phyloP scores from a whole-genome alignment of 2,113 vertebrate genomes.

The Ciconia stormi region DNA sequence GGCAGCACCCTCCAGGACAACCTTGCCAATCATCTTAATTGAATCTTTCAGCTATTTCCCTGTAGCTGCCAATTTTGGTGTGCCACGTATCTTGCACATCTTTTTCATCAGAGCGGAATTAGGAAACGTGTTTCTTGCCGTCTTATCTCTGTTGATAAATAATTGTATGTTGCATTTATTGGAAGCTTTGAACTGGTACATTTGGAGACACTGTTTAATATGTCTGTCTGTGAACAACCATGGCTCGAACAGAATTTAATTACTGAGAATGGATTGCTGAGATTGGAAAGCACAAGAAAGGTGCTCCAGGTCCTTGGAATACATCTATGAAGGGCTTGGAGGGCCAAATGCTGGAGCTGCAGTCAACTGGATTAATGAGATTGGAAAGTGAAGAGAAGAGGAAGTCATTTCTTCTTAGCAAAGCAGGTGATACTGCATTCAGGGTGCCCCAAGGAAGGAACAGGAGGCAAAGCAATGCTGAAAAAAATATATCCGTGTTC shows the following conservation, averaged over 20 bases:
- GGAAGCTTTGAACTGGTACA: not conserved
- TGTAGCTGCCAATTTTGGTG: not conserved
- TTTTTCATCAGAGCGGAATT: not conserved
- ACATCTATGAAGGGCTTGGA: not conserved
- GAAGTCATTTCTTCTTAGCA: not conserved
- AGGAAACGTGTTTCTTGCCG: not conserved
- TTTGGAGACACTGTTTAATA: not conserved
- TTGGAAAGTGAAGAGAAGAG: not conserved
- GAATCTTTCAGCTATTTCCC: conserved; percentile 16
- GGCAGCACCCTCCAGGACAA: not conserved
- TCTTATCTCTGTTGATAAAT: conserved; percentile 41
- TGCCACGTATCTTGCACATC: not conserved
- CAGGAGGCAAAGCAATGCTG: not conserved
- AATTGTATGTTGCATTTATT: not conserved
- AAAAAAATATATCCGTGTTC: not conserved
- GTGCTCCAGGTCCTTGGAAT: not conserved
- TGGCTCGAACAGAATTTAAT: conserved; percentile 31
- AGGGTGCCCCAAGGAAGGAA: not conserved
- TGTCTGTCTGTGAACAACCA: not conserved
- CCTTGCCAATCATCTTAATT: conserved; percentile 46
- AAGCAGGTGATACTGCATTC: not conserved
- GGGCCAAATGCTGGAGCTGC: not conserved
- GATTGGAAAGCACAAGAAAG: not conserved
- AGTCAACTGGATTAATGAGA: not conserved
- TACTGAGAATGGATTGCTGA: not conserved